Conservation (phyloP, 2,797 vertebrate species). For the Numenius phaeopus region DNA sequence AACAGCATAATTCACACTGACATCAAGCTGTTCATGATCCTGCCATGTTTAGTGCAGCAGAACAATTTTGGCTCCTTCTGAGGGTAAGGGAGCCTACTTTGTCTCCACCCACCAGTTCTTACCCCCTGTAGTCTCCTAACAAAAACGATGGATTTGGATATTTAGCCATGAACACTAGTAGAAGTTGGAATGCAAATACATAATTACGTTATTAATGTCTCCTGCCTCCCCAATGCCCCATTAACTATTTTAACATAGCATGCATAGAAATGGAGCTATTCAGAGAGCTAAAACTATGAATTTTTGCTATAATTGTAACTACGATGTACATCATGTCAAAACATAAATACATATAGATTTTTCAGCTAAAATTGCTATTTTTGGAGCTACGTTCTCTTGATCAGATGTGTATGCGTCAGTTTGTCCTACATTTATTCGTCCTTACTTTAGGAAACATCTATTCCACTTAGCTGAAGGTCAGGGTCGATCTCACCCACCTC, state of each 20-base stretch:
- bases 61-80: background rate
- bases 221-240: background rate
- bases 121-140: background rate
- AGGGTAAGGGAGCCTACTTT: background rate
- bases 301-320: background rate
- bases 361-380: background rate
- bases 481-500: background rate
- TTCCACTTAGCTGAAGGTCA: background rate
- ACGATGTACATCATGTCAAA: background rate
- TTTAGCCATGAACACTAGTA: background rate
- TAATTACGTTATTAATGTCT: background rate
- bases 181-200: background rate
- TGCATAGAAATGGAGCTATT: background rate
- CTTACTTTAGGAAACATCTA: background rate
- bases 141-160: background rate
- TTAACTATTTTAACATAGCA: background rate
- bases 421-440: background rate
- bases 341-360: background rate
- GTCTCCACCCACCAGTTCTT: background rate
- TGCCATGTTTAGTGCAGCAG: background rate
- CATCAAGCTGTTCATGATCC: background rate
- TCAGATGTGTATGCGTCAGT: background rate
- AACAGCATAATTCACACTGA: background rate
- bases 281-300: background rate
- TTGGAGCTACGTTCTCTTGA: background rate